Percentiles rank a stretch among this genome's conserved stretches.
Conservation (phyloP, 2,888 invertebrate species). For the Trichacis sp. region DNA sequence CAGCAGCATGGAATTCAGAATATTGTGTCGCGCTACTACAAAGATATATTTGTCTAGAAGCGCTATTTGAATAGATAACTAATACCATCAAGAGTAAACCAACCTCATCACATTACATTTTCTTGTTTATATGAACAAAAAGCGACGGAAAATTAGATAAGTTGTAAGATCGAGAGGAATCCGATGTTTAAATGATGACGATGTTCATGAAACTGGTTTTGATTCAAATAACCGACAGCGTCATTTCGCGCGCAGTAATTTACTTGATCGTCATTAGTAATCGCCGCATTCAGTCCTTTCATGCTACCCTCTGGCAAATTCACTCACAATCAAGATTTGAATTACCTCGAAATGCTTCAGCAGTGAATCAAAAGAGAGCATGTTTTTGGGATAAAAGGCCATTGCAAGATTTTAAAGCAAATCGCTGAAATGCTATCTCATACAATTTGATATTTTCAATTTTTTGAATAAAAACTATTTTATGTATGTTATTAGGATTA, state of each 20-base stretch:
- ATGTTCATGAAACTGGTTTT: neutral
- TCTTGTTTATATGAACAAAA: neutral
- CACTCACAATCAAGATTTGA: neutral
- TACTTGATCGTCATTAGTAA: conserved; percentile 6
- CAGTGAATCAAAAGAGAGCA: neutral
- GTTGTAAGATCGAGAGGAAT: too few species aligned
- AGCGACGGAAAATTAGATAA: too few species aligned
- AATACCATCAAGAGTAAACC: neutral
- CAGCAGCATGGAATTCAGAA: neutral
- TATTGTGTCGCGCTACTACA: neutral
- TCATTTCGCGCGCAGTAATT: conserved; percentile 2
- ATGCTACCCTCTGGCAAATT: neutral
- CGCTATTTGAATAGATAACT: conserved; percentile 2
- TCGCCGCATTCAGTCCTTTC: conserved; percentile 2
- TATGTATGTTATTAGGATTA: too few species aligned
- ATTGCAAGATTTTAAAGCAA: neutral
- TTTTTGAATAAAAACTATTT: too few species aligned
- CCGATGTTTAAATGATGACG: neutral
- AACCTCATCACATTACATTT: neutral
- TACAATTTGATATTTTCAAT: too few species aligned
- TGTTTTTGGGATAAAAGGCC: neutral
- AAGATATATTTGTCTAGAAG: neutral
- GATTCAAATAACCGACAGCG: neutral
- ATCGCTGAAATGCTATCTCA: neutral
- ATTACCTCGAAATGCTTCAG: neutral